phyloP scores from a whole-genome alignment of 92 coral and sea anemone species.

The Umimayanthus chanpuru region DNA sequence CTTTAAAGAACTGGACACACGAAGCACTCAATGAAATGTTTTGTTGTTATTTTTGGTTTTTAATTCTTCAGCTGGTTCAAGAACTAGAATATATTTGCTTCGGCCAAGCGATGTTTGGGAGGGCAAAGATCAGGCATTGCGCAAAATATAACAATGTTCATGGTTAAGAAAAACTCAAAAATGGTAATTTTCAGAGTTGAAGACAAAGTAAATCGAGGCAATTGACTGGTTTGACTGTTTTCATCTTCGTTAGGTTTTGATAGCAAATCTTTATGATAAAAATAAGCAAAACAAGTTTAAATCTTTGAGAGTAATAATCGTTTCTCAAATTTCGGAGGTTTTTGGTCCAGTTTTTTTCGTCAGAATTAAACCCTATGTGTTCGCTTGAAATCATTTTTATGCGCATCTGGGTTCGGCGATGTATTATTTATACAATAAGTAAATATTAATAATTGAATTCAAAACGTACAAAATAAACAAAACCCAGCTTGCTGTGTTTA shows the following conservation, averaged over 20 bases:
- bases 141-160: no score
- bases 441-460: conserved; percentile 14
- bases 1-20: neutral
- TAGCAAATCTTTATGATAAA: neutral
- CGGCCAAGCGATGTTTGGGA: neutral
- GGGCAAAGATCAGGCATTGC: neutral
- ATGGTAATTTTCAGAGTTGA: neutral
- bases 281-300: no score
- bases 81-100: neutral
- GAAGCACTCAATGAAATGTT: neutral
- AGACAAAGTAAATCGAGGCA: neutral
- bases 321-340: neutral
- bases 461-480: neutral
- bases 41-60: neutral
- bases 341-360: neutral
- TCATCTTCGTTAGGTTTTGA: neutral
- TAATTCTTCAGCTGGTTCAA: neutral
- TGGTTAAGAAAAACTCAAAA: no score
- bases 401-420: conserved; percentile 12
- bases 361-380: neutral
- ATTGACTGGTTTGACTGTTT: no score
- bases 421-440: conserved; percentile 15
- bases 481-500: neutral
- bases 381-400: neutral
- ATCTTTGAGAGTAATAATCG: neutral